Conservation (phyloP, 2,888 invertebrate genomes). For the Eledone cirrhosa region DNA sequence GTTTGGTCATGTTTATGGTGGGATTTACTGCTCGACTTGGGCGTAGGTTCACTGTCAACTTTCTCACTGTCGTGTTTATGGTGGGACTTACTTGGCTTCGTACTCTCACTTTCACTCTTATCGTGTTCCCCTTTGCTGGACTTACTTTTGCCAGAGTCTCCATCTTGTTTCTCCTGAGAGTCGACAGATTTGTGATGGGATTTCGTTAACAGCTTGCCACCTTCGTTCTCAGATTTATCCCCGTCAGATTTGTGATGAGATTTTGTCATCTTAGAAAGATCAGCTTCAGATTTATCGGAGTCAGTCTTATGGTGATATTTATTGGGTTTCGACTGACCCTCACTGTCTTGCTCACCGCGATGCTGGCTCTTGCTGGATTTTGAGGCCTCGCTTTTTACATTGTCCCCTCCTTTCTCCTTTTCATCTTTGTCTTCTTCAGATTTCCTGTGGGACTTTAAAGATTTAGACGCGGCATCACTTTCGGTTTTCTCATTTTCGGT, state of each 20-base stretch:
- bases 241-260: slow-evolving; percentile 11
- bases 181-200: background rate
- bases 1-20: slow-evolving; percentile 14
- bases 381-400: background rate
- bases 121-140: background rate
- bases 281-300: slow-evolving; percentile 5
- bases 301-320: slow-evolving; percentile 7
- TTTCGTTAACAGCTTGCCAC: background rate
- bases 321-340: background rate
- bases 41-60: background rate
- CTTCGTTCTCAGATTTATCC: background rate
- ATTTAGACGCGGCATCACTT: background rate
- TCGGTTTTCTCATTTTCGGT: background rate
- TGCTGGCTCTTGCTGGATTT: slow-evolving; percentile 16
- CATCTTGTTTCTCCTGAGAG: background rate
- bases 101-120: background rate
- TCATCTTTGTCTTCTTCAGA: slow-evolving; percentile 24
- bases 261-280: background rate
- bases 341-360: background rate
- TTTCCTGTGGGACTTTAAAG: slow-evolving; percentile 16
- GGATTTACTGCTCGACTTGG: background rate
- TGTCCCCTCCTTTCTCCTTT: background rate
- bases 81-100: background rate
- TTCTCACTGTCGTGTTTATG: slow-evolving; percentile 12
- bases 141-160: background rate